Conservation (phyloP, 1,140 invertebrate genomes). For the Phymastichus coffea region DNA sequence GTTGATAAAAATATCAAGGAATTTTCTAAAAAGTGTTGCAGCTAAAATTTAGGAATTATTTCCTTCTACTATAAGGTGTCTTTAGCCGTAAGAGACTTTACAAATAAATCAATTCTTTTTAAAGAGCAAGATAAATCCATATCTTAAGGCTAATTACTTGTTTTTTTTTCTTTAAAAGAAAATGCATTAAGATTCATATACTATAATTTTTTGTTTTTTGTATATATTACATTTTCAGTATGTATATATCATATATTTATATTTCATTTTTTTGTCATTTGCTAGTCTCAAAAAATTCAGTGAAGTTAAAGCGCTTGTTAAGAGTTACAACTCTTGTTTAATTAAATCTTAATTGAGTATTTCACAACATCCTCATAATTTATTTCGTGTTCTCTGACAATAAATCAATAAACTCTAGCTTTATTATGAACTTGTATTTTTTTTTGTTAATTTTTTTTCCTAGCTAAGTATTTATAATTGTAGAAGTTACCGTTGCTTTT, state of each 20-base stretch:
- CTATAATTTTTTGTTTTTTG: slow-evolving; percentile 17
- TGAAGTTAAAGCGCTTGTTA: slow-evolving; percentile 14
- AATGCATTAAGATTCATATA: slow-evolving; percentile 10
- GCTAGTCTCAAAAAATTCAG: slow-evolving; percentile 10
- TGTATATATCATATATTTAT: slow-evolving; percentile 15
- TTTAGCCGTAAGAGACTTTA: not conserved
- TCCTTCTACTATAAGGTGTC: not conserved
- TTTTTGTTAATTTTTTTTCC: slow-evolving; percentile 12
- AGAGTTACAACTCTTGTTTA: slow-evolving; percentile 1
- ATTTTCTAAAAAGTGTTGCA: not conserved
- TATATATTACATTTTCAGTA: slow-evolving; percentile 18
- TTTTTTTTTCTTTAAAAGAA: slow-evolving; percentile 13
- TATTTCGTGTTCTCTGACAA: not conserved
- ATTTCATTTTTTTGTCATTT: slow-evolving; percentile 2
- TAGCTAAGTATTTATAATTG: slow-evolving; percentile 21
- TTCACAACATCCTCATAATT: slow-evolving; percentile 16
- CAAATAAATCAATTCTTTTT: not conserved
- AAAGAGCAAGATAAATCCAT: slow-evolving; percentile 1
- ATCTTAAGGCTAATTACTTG: slow-evolving; percentile 8
- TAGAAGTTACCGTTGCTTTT: slow-evolving; percentile 4
- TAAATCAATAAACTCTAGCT: slow-evolving; percentile 5
- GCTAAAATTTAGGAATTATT: slow-evolving; percentile 10
- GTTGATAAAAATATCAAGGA: slow-evolving; percentile 8
- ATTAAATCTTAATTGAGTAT: slow-evolving; percentile 22
- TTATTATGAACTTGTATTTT: slow-evolving; percentile 14